Evolutionary conservation across 2,888 invertebrate species (phyloP).

Genomic region (Phortica okadai): DNA sequence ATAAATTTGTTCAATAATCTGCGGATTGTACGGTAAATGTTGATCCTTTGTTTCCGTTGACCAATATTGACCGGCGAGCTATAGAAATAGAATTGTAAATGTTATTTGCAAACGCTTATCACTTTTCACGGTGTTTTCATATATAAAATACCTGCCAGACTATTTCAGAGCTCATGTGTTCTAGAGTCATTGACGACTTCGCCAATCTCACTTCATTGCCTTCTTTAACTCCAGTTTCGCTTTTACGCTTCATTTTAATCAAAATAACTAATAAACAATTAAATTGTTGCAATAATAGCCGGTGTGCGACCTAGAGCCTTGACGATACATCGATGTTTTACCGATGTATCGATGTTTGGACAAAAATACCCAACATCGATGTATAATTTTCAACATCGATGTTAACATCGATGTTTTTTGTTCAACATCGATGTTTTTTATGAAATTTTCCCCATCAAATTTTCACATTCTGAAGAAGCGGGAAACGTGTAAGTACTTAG

Average conservation of each 20-base stretch:
- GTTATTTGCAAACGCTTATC: constrained; percentile 8
- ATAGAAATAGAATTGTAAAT: constrained; percentile 35
- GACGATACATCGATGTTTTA: too few species aligned
- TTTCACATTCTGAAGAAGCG: too few species aligned
- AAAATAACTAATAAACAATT: too few species aligned
- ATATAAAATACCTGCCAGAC: constrained; percentile 85
- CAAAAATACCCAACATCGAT: too few species aligned
- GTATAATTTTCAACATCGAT: too few species aligned
- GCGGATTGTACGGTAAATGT: constrained; percentile 85
- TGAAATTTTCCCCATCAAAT: too few species aligned
- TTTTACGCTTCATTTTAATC: constrained; percentile 56
- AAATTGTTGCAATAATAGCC: too few species aligned
- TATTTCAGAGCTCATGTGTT: constrained; percentile 92
- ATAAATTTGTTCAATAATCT: constrained; percentile 93
- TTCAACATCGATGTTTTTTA: too few species aligned
- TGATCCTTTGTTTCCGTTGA: constrained; percentile 87
- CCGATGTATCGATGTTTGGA: too few species aligned
- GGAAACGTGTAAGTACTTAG: too few species aligned
- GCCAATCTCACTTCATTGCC: constrained; percentile 34
- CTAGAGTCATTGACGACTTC: constrained; percentile 80
- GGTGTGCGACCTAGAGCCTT: too few species aligned
- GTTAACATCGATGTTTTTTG: too few species aligned
- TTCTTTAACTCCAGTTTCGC: constrained; percentile 47
- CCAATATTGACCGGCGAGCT: constrained; percentile 96
- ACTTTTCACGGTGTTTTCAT: constrained; percentile 64